Conservation (phyloP, 1,140 invertebrate species). For the Achatina immaculata region DNA sequence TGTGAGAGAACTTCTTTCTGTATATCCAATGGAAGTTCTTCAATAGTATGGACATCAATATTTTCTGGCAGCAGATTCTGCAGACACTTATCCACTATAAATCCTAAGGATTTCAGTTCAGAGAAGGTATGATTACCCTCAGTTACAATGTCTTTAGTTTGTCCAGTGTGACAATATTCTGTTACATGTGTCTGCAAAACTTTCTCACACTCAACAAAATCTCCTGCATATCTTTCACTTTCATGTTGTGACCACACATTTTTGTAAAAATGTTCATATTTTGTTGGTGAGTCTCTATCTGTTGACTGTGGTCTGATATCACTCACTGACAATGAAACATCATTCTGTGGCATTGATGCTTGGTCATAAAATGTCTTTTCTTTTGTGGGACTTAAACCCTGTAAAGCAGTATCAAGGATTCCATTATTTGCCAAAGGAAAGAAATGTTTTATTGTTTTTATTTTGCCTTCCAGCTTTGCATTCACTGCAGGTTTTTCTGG, state of each 20-base stretch:
- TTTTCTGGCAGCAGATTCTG: background rate
- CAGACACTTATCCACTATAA: background rate
- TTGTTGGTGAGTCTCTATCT: no score
- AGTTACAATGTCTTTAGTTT: background rate
- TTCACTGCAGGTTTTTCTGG: background rate
- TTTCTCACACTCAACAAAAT: no score
- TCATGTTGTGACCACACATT: no score
- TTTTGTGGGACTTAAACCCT: background rate
- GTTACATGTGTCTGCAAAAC: background rate
- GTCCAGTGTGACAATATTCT: background rate
- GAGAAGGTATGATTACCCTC: background rate
- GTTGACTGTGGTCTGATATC: no score
- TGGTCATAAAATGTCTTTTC: background rate
- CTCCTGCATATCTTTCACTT: no score
- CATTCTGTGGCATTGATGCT: background rate
- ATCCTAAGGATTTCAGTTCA: background rate
- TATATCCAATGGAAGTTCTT: constrained; percentile 11
- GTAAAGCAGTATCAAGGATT: background rate
- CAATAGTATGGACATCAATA: background rate
- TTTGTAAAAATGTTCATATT: no score
- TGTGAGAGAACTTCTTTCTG: constrained; percentile 22
- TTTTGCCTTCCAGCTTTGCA: background rate
- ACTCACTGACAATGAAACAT: background rate
- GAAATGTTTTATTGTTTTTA: constrained; percentile 1
- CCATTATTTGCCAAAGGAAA: background rate